Evolutionary conservation across 2,797 vertebrate species (phyloP).

Genomic region (Pangasius larnaudii): DNA sequence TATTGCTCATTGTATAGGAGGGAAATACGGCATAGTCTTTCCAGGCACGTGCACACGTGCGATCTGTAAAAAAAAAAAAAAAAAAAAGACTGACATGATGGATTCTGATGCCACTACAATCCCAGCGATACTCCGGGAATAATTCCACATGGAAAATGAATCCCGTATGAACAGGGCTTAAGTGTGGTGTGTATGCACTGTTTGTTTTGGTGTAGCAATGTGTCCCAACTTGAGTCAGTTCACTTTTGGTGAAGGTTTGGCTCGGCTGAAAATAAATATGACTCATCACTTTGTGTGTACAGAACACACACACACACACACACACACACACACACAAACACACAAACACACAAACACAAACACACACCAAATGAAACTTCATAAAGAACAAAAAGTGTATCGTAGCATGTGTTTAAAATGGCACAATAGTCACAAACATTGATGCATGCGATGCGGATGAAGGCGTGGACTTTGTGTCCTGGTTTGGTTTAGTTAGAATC

Average conservation of each 20-base stretch:
- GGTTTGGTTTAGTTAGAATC: neutral
- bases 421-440: neutral
- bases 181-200: neutral
- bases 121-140: neutral
- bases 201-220: neutral
- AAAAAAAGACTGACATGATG: neutral
- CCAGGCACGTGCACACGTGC: neutral
- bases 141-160: neutral
- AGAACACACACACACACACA: neutral
- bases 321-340: neutral
- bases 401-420: neutral
- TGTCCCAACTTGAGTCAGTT: neutral
- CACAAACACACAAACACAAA: constrained; percentile 1
- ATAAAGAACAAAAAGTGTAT: neutral
- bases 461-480: neutral
- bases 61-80: neutral
- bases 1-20: neutral
- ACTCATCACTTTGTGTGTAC: neutral
- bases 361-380: neutral
- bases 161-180: neutral
- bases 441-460: neutral
- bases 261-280: neutral
- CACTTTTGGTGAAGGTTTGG: neutral
- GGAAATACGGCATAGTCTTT: neutral
- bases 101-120: neutral